phyloP scores from a whole-genome alignment of 2,888 invertebrate genomes.

The Mimachlamys varia region DNA sequence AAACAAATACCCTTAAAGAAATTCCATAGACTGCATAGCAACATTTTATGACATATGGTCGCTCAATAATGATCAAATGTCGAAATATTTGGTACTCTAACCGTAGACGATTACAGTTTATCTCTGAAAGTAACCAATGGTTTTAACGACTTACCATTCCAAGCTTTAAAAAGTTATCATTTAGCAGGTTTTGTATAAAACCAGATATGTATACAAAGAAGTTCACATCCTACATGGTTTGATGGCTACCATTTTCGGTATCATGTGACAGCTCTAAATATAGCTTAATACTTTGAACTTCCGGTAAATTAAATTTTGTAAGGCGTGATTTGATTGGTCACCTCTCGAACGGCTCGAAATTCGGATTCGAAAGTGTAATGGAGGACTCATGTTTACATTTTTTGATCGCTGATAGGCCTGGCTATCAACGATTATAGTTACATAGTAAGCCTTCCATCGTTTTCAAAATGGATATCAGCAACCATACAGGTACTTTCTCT shows the following conservation, averaged over 20 bases:
- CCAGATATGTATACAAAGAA: background rate
- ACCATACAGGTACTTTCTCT: background rate
- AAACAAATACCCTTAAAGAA: too few relatives aligned
- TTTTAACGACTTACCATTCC: background rate
- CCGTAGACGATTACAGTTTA: background rate
- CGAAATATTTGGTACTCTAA: background rate
- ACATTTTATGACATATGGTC: background rate
- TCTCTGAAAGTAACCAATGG: background rate
- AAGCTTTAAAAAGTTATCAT: background rate
- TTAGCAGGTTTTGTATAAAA: background rate
- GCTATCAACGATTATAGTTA: background rate
- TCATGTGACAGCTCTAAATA: background rate
- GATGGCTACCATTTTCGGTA: background rate
- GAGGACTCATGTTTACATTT: background rate
- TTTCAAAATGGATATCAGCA: background rate
- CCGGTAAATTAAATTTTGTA: background rate
- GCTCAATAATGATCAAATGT: too few relatives aligned
- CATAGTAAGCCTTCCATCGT: background rate
- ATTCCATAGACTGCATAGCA: too few relatives aligned
- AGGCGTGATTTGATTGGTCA: conserved; percentile 48
- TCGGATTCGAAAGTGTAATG: conserved; percentile 44
- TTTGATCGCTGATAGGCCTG: background rate
- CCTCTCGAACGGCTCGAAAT: conserved; percentile 50
- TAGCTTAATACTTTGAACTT: background rate
- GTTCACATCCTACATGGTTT: background rate